A percentile compares a stretch with the other conserved stretches of the same genome.
phyloP scores from a whole-genome alignment of 2,797 vertebrate genomes.

The Etheostoma perlongum region DNA sequence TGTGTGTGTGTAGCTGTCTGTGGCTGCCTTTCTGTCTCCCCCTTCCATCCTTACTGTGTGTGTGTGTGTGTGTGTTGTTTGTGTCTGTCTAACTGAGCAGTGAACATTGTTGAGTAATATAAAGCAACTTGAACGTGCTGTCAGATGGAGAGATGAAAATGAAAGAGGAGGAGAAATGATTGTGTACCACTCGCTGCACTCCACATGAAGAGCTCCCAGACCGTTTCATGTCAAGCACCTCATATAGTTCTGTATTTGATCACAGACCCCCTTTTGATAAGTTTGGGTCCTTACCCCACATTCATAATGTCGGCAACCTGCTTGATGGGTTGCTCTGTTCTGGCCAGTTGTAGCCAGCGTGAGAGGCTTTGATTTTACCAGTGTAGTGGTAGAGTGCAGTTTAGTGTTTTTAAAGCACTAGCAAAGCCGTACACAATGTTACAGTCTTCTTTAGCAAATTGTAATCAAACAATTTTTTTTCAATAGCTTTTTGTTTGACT shows the following conservation, averaged over 20 bases:
- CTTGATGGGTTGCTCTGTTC: conserved; percentile 31
- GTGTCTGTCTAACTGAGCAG: conserved; percentile 29
- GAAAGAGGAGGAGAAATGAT: conserved; percentile 55
- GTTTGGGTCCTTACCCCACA: conserved; percentile 51
- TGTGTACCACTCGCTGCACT: conserved; percentile 66
- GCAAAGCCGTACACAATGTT: background rate
- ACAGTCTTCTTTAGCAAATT: background rate
- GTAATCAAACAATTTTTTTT: background rate
- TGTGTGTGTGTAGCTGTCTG: conserved; percentile 51
- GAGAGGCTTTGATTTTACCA: conserved; percentile 36
- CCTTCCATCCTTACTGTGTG: background rate
- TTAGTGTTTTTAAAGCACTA: conserved; percentile 5
- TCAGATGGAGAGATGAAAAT: conserved; percentile 62
- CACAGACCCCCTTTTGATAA: conserved; percentile 31
- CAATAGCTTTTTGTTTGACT: no score
- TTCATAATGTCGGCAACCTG: conserved; percentile 30
- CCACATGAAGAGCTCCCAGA: conserved; percentile 59
- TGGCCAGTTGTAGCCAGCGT: conserved; percentile 11
- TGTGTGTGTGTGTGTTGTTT: conserved; percentile 27
- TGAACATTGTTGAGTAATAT: conserved; percentile 45
- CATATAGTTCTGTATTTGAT: conserved; percentile 56
- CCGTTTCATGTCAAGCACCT: conserved; percentile 62
- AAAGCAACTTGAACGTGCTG: conserved; percentile 61
- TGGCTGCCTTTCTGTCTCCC: conserved; percentile 22
- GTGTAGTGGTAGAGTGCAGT: conserved; percentile 12